phyloP scores from a whole-genome alignment of 2,113 vertebrate species.

The Poicephalus gulielmi region DNA sequence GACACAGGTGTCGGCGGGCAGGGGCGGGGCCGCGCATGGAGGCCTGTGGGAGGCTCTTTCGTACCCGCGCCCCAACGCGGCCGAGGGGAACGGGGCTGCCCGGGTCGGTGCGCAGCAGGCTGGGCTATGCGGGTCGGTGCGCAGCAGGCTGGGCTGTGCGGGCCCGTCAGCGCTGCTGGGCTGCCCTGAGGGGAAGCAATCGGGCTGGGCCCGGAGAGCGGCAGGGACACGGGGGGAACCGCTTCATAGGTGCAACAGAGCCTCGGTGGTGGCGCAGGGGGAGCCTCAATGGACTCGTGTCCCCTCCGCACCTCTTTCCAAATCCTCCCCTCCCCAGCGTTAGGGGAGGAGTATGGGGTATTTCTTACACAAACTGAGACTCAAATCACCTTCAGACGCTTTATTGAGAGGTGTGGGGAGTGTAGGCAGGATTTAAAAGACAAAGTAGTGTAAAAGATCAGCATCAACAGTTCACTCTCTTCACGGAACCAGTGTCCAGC shows the following conservation, averaged over 20 bases:
- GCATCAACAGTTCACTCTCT: background rate
- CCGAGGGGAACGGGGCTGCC: too few species aligned
- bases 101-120: too few species aligned
- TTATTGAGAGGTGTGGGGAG: background rate
- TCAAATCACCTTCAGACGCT: background rate
- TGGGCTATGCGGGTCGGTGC: too few species aligned
- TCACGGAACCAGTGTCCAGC: rapidly evolving
- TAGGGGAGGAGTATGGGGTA: rapidly evolving
- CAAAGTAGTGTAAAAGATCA: background rate
- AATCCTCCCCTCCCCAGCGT: rapidly evolving
- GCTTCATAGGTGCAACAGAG: too few species aligned
- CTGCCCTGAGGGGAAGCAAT: background rate
- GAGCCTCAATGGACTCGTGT: too few species aligned
- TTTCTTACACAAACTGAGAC: rapidly evolving
- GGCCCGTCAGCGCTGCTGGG: rapidly evolving
- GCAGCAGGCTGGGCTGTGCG: too few species aligned
- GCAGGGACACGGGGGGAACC: background rate
- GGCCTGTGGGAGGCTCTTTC: too few species aligned
- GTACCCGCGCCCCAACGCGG: too few species aligned
- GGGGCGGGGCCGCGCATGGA: background rate
- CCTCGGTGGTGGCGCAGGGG: rapidly evolving
- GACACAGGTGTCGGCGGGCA: background rate
- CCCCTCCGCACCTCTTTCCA: rapidly evolving
- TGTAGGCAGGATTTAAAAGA: background rate
- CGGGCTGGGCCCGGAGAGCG: too few species aligned